Evolutionary conservation across 2,888 invertebrate species (phyloP), one percentile per base, ranked within the genome.

Genomic region (Cantharis rufa): DNA sequence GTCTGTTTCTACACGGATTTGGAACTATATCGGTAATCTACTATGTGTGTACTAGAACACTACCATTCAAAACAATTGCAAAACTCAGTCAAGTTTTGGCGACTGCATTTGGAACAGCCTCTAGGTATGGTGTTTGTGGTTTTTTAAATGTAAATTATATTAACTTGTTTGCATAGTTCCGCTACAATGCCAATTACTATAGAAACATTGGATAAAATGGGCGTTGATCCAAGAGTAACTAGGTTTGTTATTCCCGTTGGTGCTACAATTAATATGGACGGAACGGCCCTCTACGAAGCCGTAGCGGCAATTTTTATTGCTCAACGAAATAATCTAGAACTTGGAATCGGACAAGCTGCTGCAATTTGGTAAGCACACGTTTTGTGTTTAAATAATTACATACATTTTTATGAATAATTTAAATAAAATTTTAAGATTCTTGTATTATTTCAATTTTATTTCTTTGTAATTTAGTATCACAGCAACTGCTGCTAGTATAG

Each of bases 231-330:
- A 0, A 93, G 97, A 79, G 95, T 98, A 77, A 95, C 97, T 3
- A 92, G 98, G 80, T 99, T 99, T 87, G 97, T 98, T 5, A 95
- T 98, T 85, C 98, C 98, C 18, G 96, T 99, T 80, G 99, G 99
- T 10, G 98, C 98, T 18, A 98, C 98, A 62, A 98, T 99, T 88
- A 98, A 99, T 90, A 98, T 98, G 98, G 98, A 98, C 87, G 96
- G 96, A 13, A 98, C 98, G 0, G 98, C 98, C 1, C 90, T 99
- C 27, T 99, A 99, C 86, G 99, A 99, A 88, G 98, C 98, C 0
- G 97, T 99, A 7, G 99, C 98, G 0, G 98, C 98, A 18, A 94
- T 99, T 82, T 99, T 98, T 86, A 98, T 99, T 80, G 97, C 98
- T 15, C 99, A 99, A 89, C 92, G 97, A 81, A 92, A 96, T 85